Percentiles rank a stretch among this genome's conserved stretches.
phyloP scores from a whole-genome alignment of 1,140 invertebrate species.

The Drosophila bipectinata region DNA sequence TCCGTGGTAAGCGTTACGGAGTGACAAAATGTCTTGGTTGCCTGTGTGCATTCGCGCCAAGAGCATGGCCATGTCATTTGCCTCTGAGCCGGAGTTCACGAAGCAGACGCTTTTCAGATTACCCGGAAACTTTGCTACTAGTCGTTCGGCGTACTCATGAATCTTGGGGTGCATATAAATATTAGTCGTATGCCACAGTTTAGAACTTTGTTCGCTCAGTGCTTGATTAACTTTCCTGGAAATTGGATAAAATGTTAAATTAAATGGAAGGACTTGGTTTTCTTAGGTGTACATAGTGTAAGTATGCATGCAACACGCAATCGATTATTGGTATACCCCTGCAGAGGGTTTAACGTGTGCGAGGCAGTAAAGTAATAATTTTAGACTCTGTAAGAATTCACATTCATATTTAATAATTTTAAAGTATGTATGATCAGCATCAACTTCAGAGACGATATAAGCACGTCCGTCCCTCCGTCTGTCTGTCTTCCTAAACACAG shows the following conservation, averaged over 20 bases:
- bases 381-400: too few relatives aligned
- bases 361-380: too few relatives aligned
- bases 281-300: too few relatives aligned
- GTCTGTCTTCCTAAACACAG: too few relatives aligned
- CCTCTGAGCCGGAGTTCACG: slow-evolving; percentile 98
- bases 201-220: slow-evolving; percentile 90
- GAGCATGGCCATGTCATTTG: slow-evolving; percentile 96
- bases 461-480: too few relatives aligned
- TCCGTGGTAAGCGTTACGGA: slow-evolving; percentile 96
- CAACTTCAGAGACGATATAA: too few relatives aligned
- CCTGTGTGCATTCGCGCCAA: slow-evolving; percentile 94
- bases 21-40: slow-evolving; percentile 92
- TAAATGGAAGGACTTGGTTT: not conserved
- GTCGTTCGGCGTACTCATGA: slow-evolving; percentile 94
- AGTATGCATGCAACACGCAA: too few relatives aligned
- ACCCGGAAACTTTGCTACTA: slow-evolving; percentile 92
- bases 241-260: not conserved
- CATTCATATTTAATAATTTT: too few relatives aligned
- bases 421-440: too few relatives aligned
- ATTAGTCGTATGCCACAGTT: slow-evolving; percentile 95
- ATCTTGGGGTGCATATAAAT: slow-evolving; percentile 95
- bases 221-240: slow-evolving; percentile 91
- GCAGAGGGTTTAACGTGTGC: too few relatives aligned
- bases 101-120: slow-evolving; percentile 96
- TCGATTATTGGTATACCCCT: too few relatives aligned